Percentiles rank a stretch among this genome's conserved stretches.
phyloP scores from a whole-genome alignment of 2,888 invertebrate species.

The Brenthis hecate region DNA sequence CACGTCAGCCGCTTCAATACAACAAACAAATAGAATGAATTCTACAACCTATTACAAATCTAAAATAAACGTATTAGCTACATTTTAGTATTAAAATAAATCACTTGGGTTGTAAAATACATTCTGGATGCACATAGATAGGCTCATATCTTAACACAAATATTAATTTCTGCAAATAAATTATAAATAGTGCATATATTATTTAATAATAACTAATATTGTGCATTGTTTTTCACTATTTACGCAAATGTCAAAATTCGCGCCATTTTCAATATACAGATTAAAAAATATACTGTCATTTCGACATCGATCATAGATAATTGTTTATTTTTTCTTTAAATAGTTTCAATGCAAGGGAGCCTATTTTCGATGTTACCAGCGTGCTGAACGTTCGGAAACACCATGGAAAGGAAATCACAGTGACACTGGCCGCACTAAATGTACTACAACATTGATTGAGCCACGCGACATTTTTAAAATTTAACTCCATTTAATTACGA shows the following conservation, averaged over 20 bases:
- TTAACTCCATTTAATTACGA: slow-evolving; percentile 4
- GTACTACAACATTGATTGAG: slow-evolving; percentile 7
- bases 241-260: slow-evolving; percentile 11
- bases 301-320: slow-evolving; percentile 6
- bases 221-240: slow-evolving; percentile 4
- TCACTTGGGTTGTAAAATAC: background rate
- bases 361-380: slow-evolving; percentile 18
- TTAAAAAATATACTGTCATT: slow-evolving; percentile 1
- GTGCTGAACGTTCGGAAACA: slow-evolving; percentile 56
- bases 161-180: background rate
- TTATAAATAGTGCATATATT: slow-evolving; percentile 3
- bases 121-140: background rate
- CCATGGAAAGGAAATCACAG: slow-evolving; percentile 54
- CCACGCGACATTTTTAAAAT: slow-evolving; percentile 20
- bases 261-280: background rate
- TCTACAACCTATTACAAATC: background rate
- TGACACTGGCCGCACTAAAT: slow-evolving; percentile 41
- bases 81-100: background rate
- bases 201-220: slow-evolving; percentile 7
- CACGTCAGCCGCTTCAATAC: slow-evolving; percentile 37
- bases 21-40: slow-evolving; percentile 1
- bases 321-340: slow-evolving; percentile 1
- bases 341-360: background rate
- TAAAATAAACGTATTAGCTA: background rate
- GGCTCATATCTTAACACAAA: background rate